Base-by-base conservation (phyloP, 1,140 invertebrate genomes). In the Calycopis cecrops region DNA sequence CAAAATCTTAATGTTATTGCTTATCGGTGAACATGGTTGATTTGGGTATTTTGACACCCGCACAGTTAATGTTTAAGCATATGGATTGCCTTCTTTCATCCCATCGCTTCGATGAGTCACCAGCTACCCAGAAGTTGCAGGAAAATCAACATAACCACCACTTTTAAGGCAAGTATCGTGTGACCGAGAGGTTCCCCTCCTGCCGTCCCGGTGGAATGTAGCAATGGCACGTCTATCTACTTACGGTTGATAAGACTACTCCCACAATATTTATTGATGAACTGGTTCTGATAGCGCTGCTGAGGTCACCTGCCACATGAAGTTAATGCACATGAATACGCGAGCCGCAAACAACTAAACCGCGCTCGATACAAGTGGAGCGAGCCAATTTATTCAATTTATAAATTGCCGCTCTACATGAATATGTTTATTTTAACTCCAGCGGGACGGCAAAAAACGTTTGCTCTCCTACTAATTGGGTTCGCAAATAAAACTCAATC, bases 301-400 rank as follows among this genome's bases (percentile, higher is more conserved):
- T 8, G 40, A 16, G 14, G 9, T 9, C 1, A 14, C 40, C 11
- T 9, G 35, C 11, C 9, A 17, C 9, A 9, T 44, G 14, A 16
- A 17, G 17, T 44, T 16, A 14, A 44, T 16, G 3, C 14, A 44
- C 9, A 16, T 16, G 6, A 16, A 44, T 44, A 44, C 8, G 12
- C 3, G 6, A 17, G 40, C 16, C 40, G 14, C 40, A 44, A 6
- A 16, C 14, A 9, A 18, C 14, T 9, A 44, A 44, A 44, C 40
- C 40, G 12, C 40, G 16, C 12, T 14, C 11, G 12, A 16, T 17
- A 17, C 14, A 44, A 44, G 1, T 44, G 8, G 40, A 44, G 40
- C 14, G 40, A 17, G 17, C 16, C 2, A 44, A 44, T 44, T 44
- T 12, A 44, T 44, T 44, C 14, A 44, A 16, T 44, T 44, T 44